Evolutionary conservation across 2,888 invertebrate species (phyloP).

Genomic region (Tenthredo livida): DNA sequence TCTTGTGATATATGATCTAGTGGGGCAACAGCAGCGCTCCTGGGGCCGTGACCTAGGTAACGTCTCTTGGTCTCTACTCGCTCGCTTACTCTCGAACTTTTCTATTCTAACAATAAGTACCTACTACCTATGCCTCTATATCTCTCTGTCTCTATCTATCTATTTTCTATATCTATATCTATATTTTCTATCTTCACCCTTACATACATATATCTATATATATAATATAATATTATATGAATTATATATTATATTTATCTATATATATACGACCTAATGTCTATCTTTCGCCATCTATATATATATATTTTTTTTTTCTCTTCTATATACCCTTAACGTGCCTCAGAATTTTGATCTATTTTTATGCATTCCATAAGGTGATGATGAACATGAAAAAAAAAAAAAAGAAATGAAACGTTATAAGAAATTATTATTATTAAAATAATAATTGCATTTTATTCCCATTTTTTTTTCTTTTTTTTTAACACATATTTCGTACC

Average conservation of each 20-base stretch:
- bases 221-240: constrained; percentile 22
- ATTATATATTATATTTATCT: background rate
- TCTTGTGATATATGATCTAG: constrained; percentile 79
- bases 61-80: constrained; percentile 74
- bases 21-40: constrained; percentile 83
- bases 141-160: constrained; percentile 55
- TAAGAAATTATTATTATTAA: constrained; percentile 43
- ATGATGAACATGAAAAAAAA: constrained; percentile 55
- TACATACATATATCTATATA: background rate
- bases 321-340: constrained; percentile 17
- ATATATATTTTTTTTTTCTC: constrained; percentile 47
- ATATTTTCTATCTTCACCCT: constrained; percentile 1
- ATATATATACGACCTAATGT: constrained; percentile 40
- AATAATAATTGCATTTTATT: constrained; percentile 59
- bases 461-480: constrained; percentile 57
- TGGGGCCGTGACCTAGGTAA: constrained; percentile 83
- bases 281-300: constrained; percentile 55
- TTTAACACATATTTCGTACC: constrained; percentile 55
- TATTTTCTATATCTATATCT: constrained; percentile 53
- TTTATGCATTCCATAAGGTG: constrained; percentile 59
- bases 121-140: constrained; percentile 47
- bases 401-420: background rate
- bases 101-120: constrained; percentile 54
- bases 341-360: constrained; percentile 51
- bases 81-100: constrained; percentile 73